Evolutionary conservation across 2,888 invertebrate species (phyloP), one percentile per base, ranked within the genome.

Genomic region (Drosophila neonasuta): DNA sequence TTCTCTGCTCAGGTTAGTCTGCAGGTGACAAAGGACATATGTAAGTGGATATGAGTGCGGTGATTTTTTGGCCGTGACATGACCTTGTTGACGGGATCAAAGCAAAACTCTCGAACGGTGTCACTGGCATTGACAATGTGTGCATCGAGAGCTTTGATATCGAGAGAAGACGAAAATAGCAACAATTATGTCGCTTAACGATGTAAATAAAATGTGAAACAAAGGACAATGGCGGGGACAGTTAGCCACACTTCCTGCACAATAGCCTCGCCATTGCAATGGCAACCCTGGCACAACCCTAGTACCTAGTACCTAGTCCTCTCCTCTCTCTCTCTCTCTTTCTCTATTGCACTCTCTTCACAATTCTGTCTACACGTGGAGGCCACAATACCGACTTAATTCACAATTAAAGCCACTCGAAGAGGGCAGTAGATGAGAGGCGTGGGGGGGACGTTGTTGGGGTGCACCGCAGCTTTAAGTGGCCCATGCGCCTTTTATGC

Each of bases 401-500:
- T 89, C 87, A 89, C 90, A 89, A 90, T 88, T 89, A 89, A 90
- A 89, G 80, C 87, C 90, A 79, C 90, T 89, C 79, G 68, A 83
- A 67, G 64, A 58, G 70, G 67, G 68, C 76, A 15, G 15, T 24
- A 62, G 65, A 42, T 73, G 71, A 8, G 52, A 29, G 17, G 24
- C 58, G 24, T 29, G 24, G 20, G 15, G 2, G 1, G 17, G 17
- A 29, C 20, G 39, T 10, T 13, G 46, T n/a, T 13, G 9, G 48
- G 39, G 51, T 45, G 30, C 24, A 30, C 39, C 39, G 59, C 60
- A 44, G 68, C 68, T 70, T 79, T 82, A 79, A 82, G 87, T 87
- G 82, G 75, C 75, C 77, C 78, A 78, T 83, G 79, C 81, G 78
- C 81, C 79, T 74, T 74, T 74, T 74, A 74, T 77, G 60, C 51